Evolutionary conservation across 2,113 vertebrate genomes (phyloP), one percentile per base, ranked within the genome.

Genomic region (Cyprinodon variegatus): DNA sequence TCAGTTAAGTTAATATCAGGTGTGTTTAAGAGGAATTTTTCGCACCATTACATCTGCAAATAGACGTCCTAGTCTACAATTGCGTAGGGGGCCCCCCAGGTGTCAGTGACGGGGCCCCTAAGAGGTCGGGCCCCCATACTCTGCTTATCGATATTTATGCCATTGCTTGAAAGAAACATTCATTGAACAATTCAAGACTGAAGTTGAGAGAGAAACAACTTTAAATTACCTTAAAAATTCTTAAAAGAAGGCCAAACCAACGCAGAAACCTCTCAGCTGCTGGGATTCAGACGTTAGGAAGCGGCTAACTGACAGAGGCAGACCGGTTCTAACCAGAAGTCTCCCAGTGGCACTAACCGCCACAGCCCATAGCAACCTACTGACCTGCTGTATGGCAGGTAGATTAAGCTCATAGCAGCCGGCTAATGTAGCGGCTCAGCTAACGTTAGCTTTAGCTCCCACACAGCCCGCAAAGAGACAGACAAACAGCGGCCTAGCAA

Each of bases 401-500:
- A 14, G n/a, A 46, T 38, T 66, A 11, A 20, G 57, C 5, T 20
- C 53, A 40, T 0, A 15, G 66, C 36, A 0, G 9, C 53, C 10
- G 3, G n/a, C 61, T 11, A 2, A 22, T 60, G 8, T 11, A 67
- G 43, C 70, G 29, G 57, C 0, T 61, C 46, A 7, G 64, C 46
- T 76, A 76, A 1, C 80, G 66, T 41, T 61, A 79, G 50, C 70
- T 29, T 65, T 14, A 0, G 36, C 14, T 22, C 43, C 50, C 78
- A 17, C 1, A 10, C 36, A 76, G 65, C 82, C 76, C 65, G 4
- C 43, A 3, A 40, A n/a, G 72, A 53, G 78, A 83, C 79, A 65
- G 22, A 59, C 61, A 69, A 69, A 72, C 48, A 79, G 75, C 79
- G 91, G 92, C 91, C 93, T 94, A 88, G 93, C 93, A 94, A 94